Evolutionary conservation across 2,113 vertebrate genomes (phyloP), one percentile per base, ranked within the genome.

Genomic region (Cochlearius cochlearius): DNA sequence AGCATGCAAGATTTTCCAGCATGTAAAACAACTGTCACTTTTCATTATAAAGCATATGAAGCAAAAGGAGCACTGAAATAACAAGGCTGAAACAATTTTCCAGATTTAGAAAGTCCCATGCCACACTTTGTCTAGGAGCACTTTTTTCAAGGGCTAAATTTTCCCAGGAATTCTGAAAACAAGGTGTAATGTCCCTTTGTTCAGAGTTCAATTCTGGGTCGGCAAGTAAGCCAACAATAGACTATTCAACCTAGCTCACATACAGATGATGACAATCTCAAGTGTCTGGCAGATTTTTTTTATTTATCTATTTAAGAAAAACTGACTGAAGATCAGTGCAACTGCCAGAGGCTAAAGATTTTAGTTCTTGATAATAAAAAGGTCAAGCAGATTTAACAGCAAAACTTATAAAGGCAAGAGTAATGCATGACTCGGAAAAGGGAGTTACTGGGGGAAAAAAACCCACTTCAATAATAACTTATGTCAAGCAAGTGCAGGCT

Each of bases 1-100:
- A 88, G 91, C 47, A 49, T 9, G 73, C 88, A 74, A 90, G 78
- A 93, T 86, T 90, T 95, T 88, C 76, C 66, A 86, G 71, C n/a
- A 76, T 76, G 91, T 82, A 85, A 67, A 96, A 92, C 66, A 96
- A 95, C 64, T 86, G 86, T 77, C 78, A 88, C 76, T 60, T 64
- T 72, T 95, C 90, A 96, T 94, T 96, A 96, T 45, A 87, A 92
- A 90, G 69, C 88, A 71, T 91, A 86, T 7, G 75, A 95, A 94
- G 82, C 66, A 88, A 94, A 96, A 78, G 49, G 79, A 94, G 88
- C 49, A 69, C 56, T 64, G 88, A 85, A 94, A 92, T 52, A 96
- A 79, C 41, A 83, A 83, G 85, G 66, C 75, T 60, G 59, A 92
- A 95, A 87, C 12, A 45, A 52, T 60, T 75, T 78, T 75, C 86